These are phyloP conservation scores for Deilephila elpenor DNA, from an alignment of 2,888 invertebrate species.

Conservation along the genomic window DNA sequence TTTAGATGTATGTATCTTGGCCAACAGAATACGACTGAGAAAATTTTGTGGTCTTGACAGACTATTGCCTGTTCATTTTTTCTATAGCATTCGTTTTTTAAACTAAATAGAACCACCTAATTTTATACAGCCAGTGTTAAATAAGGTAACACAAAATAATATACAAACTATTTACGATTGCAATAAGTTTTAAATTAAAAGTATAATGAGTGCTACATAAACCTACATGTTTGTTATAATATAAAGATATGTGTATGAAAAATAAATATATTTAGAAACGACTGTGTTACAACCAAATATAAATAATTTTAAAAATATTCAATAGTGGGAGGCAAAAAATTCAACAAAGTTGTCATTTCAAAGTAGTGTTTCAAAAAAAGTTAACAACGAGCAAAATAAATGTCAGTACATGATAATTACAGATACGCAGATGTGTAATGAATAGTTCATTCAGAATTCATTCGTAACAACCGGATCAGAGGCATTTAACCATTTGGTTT, in stretches of 20 bases:
- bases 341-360: too few relatives aligned
- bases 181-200: not conserved
- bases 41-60: constrained; percentile 21
- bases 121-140: not conserved
- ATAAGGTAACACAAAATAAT: not conserved
- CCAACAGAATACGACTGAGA: constrained; percentile 48
- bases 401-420: not conserved
- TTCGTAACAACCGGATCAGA: not conserved
- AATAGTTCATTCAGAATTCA: not conserved
- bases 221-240: too few relatives aligned
- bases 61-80: constrained; percentile 7
- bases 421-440: not conserved
- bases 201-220: not conserved
- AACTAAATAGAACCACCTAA: not conserved
- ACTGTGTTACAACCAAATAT: too few relatives aligned
- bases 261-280: too few relatives aligned
- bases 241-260: too few relatives aligned
- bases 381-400: not conserved
- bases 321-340: too few relatives aligned
- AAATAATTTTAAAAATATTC: too few relatives aligned
- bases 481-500: not conserved
- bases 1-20: constrained; percentile 50
- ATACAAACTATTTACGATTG: not conserved
- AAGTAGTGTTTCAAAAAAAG: too few relatives aligned
- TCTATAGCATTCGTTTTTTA: constrained; percentile 1